These are phyloP conservation scores for Epinephelus lanceolatus DNA, from an alignment of 2,113 vertebrate genomes.

Conservation along the genomic window DNA sequence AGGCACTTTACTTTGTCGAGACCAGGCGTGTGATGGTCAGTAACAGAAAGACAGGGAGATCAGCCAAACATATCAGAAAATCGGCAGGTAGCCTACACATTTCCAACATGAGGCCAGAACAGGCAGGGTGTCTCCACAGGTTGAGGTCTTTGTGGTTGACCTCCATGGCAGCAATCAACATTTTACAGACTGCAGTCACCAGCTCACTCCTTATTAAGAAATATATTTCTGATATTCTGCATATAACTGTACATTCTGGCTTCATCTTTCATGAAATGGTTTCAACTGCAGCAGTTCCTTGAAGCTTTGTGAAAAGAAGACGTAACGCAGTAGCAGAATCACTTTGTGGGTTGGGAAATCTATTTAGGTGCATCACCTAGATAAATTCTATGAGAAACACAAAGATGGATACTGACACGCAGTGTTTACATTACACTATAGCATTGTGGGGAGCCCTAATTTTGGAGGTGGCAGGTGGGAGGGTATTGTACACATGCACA, in stretches of 20 bases:
- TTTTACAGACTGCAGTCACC: background rate
- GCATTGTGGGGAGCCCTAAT: too few relatives aligned
- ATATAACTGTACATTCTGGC: background rate
- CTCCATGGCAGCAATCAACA: background rate
- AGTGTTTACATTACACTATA: too few relatives aligned
- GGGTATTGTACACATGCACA: too few relatives aligned
- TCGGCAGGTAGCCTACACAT: conserved; percentile 6
- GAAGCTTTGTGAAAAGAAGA: background rate
- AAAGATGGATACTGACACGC: background rate
- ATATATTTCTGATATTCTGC: background rate
- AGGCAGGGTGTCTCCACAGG: conserved; percentile 1
- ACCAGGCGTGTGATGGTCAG: conserved; percentile 21
- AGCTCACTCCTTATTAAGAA: background rate
- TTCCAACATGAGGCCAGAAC: conserved; percentile 4
- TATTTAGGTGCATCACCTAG: background rate
- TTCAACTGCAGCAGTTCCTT: background rate
- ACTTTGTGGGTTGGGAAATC: background rate
- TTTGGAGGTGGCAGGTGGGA: too few relatives aligned
- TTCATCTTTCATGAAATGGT: background rate
- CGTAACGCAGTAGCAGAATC: background rate
- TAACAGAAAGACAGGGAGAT: conserved; percentile 1
- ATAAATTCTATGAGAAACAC: background rate
- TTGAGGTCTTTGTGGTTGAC: background rate
- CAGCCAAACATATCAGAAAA: conserved; percentile 15
- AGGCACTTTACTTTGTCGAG: conserved; percentile 25